Base-by-base conservation (phyloP, 1,140 invertebrate genomes). In the Pseudomyrmex concolor region DNA sequence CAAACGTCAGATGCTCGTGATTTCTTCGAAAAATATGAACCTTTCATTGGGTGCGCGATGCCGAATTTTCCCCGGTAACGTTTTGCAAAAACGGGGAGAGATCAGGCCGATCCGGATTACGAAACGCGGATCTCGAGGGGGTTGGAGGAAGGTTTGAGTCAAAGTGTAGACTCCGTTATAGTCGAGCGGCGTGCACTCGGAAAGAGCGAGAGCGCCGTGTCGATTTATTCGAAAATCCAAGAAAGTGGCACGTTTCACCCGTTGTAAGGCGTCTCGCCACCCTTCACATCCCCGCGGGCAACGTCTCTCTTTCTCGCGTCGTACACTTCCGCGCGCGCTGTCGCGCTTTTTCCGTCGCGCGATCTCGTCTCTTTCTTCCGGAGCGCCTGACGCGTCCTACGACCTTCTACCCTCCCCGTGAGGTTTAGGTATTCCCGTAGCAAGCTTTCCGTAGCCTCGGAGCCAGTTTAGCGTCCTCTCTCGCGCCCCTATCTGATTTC, bases 401-500 rank as follows among this genome's bases (percentile, higher is more conserved):
- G 10, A 70, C 55, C 54, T 13, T 55, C 59, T 66, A 83, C 80
- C 77, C 70, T 34, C 19, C 70, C 82, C 60, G 34, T 67, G 48
- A 71, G 68, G 72, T 89, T 91, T 91, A 91, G 81, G 89, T 92
- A 91, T 92, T 92, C 91, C 71, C 84, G 82, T 84, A 82, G 86
- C 84, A 86, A 90, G 89, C 84, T 88, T 84, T 50, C 85, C 74
- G 84, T 50, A 88, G 87, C 81, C 86, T 86, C 71, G 74, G 88
- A 91, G 89, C 89, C 90, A 90, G 91, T 92, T 92, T 92, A 92
- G 89, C 87, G 89, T 89, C 83, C 86, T 84, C 78, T 88, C 89
- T 88, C 77, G 85, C 90, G 68, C 84, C 84, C 90, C 90, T 92
- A 92, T 92, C 91, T 90, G 90, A 93, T 93, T 93, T 93, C 92